These are phyloP conservation scores for Halcyon chelicuti DNA, from an alignment of 2,797 vertebrate species.

Conservation along the genomic window DNA sequence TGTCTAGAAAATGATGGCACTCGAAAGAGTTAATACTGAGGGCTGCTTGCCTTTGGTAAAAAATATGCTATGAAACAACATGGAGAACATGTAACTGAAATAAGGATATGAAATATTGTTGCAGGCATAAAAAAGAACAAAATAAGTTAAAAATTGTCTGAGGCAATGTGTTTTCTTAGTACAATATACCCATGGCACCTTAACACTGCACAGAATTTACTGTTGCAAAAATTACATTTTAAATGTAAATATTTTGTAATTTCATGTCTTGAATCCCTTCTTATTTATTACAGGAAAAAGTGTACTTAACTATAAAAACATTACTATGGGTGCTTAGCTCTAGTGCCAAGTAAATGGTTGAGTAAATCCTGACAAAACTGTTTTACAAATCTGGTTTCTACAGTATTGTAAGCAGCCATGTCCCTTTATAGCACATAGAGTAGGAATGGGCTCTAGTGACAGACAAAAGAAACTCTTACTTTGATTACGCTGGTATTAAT, in stretches of 20 bases:
- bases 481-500: constrained; percentile 42
- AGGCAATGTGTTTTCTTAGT: background rate
- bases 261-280: constrained; percentile 9
- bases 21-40: background rate
- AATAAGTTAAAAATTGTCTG: background rate
- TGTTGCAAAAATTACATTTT: background rate
- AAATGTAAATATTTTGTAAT: background rate
- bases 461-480: constrained; percentile 18
- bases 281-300: background rate
- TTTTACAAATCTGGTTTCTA: background rate
- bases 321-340: background rate
- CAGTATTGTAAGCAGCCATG: background rate
- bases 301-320: background rate
- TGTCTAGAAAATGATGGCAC: background rate
- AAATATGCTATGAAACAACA: background rate
- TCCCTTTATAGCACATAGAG: background rate
- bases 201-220: background rate
- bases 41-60: background rate
- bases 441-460: constrained; percentile 11
- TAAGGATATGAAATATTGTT: background rate
- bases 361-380: background rate
- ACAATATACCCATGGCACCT: background rate
- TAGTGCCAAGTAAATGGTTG: background rate
- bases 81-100: background rate
- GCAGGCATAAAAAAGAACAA: background rate